Base-by-base conservation (phyloP, 2,113 vertebrate species). In the Periophthalmodon schlosseri region DNA sequence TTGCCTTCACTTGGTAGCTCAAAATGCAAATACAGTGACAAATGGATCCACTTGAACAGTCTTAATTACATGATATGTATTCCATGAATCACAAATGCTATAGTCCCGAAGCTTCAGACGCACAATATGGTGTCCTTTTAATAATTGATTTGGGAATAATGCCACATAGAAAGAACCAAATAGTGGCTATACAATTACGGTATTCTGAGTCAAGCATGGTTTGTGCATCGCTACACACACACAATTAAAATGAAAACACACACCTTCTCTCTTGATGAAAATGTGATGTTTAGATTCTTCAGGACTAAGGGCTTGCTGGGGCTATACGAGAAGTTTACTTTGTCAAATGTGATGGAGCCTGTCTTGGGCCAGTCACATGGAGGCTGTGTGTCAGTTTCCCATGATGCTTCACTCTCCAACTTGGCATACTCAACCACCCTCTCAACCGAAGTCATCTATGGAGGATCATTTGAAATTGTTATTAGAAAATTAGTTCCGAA, bases 361-460 rank as follows among this genome's bases (percentile, higher is more conserved):
- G 93, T 90, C 0, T 74, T 93, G 24, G 98, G 97, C 97, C 98
- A 99, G 9, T 94, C 91, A 0, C 78, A 88, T 0, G 95, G 95
- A 0, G 95, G 97, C 6, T 74, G 93, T 60, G 92, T 96, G 73
- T 81, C 80, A 2, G 92, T 95, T 72, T 96, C 95, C 97, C 97
- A 99, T 1, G 96, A 88, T 1, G 97, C 96, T 89, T 99, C 97
- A 69, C 94, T 96, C 82, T 99, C 96, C 69, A 99, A 94, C 61
- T 98, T 91, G 14, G 96, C 96, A 73, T 99, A 99, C 56, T 99
- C 97, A 50, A 96, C 91, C 71, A 99, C 96, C 85, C 97, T 90
- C 90, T 99, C 97, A 58, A 97, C 97, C 0, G 97, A 99, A 44
- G 96, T 98, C 97, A 99, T 99, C 98, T 98, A 78, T 14, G 64